A percentile compares a stretch with the other conserved stretches of the same genome.
phyloP scores from a whole-genome alignment of 53 echinoderm and acorn worm genomes.

The Arbacia lixula region DNA sequence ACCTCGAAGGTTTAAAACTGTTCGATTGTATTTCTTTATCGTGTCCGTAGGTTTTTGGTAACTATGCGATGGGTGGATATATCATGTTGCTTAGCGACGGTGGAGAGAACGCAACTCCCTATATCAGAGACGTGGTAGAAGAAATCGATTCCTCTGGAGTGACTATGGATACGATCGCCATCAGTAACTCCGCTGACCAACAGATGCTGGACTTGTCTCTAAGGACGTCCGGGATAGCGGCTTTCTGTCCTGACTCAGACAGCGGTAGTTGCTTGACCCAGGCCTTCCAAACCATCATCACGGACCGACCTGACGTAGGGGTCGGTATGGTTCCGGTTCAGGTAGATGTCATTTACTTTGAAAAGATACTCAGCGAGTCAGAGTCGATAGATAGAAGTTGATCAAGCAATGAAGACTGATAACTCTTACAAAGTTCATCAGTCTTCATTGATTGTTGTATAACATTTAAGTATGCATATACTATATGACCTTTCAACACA shows the following conservation, averaged over 20 bases:
- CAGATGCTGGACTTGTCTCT: not conserved
- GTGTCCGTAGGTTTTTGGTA: slow-evolving; percentile 19
- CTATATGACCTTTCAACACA: too few species aligned
- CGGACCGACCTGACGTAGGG: slow-evolving; percentile 7
- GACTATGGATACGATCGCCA: slow-evolving; percentile 27
- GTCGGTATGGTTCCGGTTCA: not conserved
- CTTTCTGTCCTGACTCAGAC: slow-evolving; percentile 15
- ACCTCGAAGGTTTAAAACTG: not conserved
- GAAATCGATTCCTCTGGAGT: slow-evolving; percentile 14
- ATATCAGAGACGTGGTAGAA: not conserved
- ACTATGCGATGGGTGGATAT: slow-evolving; percentile 22
- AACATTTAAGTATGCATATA: too few species aligned
- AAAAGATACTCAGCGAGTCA: too few species aligned
- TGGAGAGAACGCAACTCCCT: not conserved
- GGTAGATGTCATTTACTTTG: too few species aligned
- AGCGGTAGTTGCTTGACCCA: slow-evolving; percentile 14
- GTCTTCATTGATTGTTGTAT: too few species aligned
- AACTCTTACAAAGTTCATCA: too few species aligned
- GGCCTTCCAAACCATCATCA: slow-evolving; percentile 28
- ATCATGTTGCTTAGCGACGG: slow-evolving; percentile 37
- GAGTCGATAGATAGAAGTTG: too few species aligned
- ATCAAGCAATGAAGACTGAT: too few species aligned
- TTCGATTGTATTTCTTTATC: not conserved
- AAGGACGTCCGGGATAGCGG: not conserved
- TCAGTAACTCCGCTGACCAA: slow-evolving; percentile 12